Evolutionary conservation across 2,113 vertebrate genomes (phyloP).

Genomic region (Prinia subflava): DNA sequence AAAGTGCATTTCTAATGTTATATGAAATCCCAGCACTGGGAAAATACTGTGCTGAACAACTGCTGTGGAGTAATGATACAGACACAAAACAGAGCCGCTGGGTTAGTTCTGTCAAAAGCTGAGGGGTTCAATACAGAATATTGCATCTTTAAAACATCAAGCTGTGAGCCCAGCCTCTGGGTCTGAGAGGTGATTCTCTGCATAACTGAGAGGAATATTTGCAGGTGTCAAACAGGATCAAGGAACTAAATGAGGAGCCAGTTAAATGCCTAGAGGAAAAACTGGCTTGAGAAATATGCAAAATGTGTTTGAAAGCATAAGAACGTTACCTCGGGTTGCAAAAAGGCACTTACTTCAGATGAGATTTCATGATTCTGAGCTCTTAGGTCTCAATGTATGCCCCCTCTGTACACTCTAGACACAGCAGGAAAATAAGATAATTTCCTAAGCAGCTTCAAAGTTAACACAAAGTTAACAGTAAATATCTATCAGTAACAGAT

Average conservation of each 20-base stretch:
- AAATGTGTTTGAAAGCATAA: neutral
- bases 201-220: neutral
- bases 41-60: neutral
- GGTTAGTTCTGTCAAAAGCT: neutral
- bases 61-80: neutral
- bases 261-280: neutral
- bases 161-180: neutral
- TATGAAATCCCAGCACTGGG: neutral
- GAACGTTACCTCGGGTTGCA: neutral
- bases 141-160: neutral
- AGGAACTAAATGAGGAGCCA: neutral
- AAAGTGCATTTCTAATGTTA: neutral
- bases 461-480: neutral
- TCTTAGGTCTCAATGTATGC: neutral
- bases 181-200: neutral
- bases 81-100: neutral
- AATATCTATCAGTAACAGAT: neutral
- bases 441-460: neutral
- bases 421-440: neutral
- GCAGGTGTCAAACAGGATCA: neutral
- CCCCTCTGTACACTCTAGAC: neutral
- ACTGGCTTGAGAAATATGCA: neutral
- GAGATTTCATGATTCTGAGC: neutral
- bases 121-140: neutral
- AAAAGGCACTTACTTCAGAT: neutral